A percentile compares a stretch with the other conserved stretches of the same genome.
Conservation (phyloP, 2,797 vertebrate species). For the Hydrocynus forskahlii region DNA sequence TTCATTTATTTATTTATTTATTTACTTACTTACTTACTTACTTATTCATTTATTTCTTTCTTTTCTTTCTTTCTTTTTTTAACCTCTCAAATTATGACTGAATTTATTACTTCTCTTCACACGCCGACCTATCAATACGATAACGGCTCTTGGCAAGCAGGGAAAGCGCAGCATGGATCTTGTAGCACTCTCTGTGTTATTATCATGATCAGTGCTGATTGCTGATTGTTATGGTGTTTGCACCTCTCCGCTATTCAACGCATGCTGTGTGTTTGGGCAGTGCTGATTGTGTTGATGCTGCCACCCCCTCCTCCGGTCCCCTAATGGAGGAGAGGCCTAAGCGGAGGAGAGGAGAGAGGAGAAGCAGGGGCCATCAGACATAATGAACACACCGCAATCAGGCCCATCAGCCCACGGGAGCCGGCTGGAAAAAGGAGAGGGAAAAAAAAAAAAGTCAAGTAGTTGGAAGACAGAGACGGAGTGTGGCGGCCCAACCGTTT, state of each 20-base stretch:
- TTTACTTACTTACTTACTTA: no score
- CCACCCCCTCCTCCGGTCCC: slow-evolving; percentile 67
- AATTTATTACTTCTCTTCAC: slow-evolving; percentile 69
- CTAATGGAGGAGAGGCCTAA: slow-evolving; percentile 67
- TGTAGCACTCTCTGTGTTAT: slow-evolving; percentile 69
- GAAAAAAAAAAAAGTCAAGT: slow-evolving; percentile 66
- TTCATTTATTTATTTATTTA: background rate
- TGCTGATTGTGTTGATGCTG: slow-evolving; percentile 85
- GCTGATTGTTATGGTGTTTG: slow-evolving; percentile 86
- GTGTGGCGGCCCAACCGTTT: slow-evolving; percentile 34
- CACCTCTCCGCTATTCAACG: slow-evolving; percentile 77
- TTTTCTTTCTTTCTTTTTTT: slow-evolving; percentile 38
- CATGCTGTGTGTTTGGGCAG: slow-evolving; percentile 83
- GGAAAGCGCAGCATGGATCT: slow-evolving; percentile 62
- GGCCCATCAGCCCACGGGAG: slow-evolving; percentile 58
- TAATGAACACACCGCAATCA: slow-evolving; percentile 82
- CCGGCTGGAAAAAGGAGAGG: background rate
- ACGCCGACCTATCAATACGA: slow-evolving; percentile 63
- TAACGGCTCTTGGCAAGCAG: slow-evolving; percentile 62
- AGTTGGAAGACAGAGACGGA: slow-evolving; percentile 51
- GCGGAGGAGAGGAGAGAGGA: slow-evolving; percentile 64
- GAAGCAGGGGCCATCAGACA: slow-evolving; percentile 63
- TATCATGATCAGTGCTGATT: slow-evolving; percentile 84
- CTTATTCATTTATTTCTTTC: no score
- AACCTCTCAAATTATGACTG: slow-evolving; percentile 70